Percentiles rank a stretch among this genome's conserved stretches.
phyloP scores from a whole-genome alignment of 2,888 invertebrate species.

The Scaeva pyrastri region DNA sequence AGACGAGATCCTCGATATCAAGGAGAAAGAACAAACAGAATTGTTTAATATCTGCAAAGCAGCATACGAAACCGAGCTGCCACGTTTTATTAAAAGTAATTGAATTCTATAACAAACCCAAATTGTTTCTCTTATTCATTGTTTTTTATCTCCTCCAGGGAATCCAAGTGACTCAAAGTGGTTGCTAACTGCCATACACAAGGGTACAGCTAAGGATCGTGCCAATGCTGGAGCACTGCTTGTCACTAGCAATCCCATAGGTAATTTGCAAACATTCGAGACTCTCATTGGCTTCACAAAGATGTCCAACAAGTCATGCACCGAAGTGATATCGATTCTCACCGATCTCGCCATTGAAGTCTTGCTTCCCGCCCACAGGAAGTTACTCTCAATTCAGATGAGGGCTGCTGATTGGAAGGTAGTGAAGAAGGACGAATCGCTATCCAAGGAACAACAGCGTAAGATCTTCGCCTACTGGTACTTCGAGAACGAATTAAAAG shows the following conservation, averaged over 20 bases:
- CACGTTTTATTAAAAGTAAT: slow-evolving; percentile 80
- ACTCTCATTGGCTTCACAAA: slow-evolving; percentile 82
- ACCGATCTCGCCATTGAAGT: slow-evolving; percentile 82
- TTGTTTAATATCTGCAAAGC: slow-evolving; percentile 81
- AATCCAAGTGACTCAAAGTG: slow-evolving; percentile 83
- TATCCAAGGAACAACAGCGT: slow-evolving; percentile 86
- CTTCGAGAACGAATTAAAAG: slow-evolving; percentile 95
- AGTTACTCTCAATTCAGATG: slow-evolving; percentile 80
- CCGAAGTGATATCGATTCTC: slow-evolving; percentile 81
- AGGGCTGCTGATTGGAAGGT: slow-evolving; percentile 83
- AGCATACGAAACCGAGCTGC: slow-evolving; percentile 80
- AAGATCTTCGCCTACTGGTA: slow-evolving; percentile 91
- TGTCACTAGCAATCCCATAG: slow-evolving; percentile 83
- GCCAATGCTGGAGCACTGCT: slow-evolving; percentile 83
- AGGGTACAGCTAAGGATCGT: slow-evolving; percentile 83
- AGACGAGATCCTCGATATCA: slow-evolving; percentile 82
- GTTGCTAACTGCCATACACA: slow-evolving; percentile 83
- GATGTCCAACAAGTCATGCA: slow-evolving; percentile 82
- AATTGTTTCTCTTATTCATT: not conserved
- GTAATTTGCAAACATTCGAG: slow-evolving; percentile 81
- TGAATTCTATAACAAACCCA: not conserved
- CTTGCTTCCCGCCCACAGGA: slow-evolving; percentile 82
- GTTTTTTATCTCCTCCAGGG: slow-evolving; percentile 77
- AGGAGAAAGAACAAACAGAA: slow-evolving; percentile 82
- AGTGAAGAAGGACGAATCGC: slow-evolving; percentile 79